Base-by-base conservation (phyloP, 2,888 invertebrate species). In the Electrophaes corylata region DNA sequence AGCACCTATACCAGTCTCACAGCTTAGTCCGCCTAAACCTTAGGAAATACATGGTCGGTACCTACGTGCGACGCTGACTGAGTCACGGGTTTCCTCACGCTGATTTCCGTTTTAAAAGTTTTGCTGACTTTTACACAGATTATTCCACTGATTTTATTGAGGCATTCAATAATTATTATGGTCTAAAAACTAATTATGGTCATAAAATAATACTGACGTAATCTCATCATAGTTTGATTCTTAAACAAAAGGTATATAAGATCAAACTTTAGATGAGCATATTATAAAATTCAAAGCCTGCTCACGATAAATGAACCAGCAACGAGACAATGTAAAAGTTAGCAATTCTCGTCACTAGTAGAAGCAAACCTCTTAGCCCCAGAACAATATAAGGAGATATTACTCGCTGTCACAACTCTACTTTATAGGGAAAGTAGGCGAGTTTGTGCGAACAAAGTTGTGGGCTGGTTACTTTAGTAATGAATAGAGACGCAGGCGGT, bases 371-470 rank as follows among this genome's bases (percentile, higher is more conserved):
- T 89, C 91, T 89, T 88, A 88, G 86, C 88, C 90, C 90, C 90
- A 82, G 87, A 86, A 90, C 90, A 91, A 90, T 90, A 91, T 89
- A 89, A 86, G 85, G 84, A 83, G 86, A 87, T 88, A 90, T 91
- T 90, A 88, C 87, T 91, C 89, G 84, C 85, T 88, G 91, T 89
- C 91, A 89, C 87, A 88, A 86, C 81, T 89, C 83, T 87, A 88
- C 83, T 90, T 88, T 88, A 89, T 87, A 90, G 88, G 88, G 83
- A 89, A 89, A 90, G 86, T 88, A 85, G 84, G 72, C 74, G 78
- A 88, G 86, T 86, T 86, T 84, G 78, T 78, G 77, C 73, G 84
- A 86, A 87, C 88, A 83, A 90, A 90, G 86, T 91, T 91, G 81
- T 76, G 65, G 81, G 79, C 80, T 79, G 83, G 84, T 85, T 87